Percentiles rank a stretch among this genome's conserved stretches.
Conservation (phyloP, 2,888 invertebrate species). For the Parnassius glacialis region DNA sequence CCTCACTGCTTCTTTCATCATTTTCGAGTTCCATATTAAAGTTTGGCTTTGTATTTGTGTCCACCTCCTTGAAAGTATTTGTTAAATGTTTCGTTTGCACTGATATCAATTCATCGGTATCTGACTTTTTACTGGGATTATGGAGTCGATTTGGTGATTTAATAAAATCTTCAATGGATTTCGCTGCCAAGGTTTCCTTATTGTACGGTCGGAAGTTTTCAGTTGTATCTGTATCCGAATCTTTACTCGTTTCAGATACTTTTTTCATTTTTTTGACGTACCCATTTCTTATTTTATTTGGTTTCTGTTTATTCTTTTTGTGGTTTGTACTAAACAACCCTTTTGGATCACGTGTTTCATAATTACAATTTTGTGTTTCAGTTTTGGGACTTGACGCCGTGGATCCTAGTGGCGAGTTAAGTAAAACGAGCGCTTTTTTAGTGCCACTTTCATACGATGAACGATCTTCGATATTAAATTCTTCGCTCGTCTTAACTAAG, state of each 20-base stretch:
- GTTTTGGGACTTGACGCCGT: conserved; percentile 46
- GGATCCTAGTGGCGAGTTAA: conserved; percentile 63
- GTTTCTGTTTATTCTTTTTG: neutral
- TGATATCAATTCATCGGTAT: neutral
- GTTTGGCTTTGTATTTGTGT: conserved; percentile 14
- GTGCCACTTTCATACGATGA: conserved; percentile 47
- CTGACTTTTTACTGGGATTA: conserved; percentile 22
- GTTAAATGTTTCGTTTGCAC: conserved; percentile 10
- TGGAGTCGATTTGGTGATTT: conserved; percentile 65
- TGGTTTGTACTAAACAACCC: neutral
- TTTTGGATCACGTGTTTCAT: neutral
- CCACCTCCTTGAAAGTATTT: conserved; percentile 21
- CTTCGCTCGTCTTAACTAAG: conserved; percentile 67
- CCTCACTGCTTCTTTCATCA: conserved; percentile 48
- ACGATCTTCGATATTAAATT: conserved; percentile 44
- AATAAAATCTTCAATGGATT: conserved; percentile 57
- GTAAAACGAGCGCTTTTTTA: conserved; percentile 52
- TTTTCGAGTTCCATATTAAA: conserved; percentile 28
- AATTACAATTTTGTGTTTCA: conserved; percentile 16
- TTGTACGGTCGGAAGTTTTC: conserved; percentile 47
- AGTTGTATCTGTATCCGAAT: conserved; percentile 43
- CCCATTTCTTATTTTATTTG: conserved; percentile 9
- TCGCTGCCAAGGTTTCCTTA: conserved; percentile 41
- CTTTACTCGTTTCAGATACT: conserved; percentile 30
- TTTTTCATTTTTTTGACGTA: conserved; percentile 26